These are phyloP conservation scores for Melipona bicolor DNA, from an alignment of 2,888 invertebrate genomes.

Conservation along the genomic window DNA sequence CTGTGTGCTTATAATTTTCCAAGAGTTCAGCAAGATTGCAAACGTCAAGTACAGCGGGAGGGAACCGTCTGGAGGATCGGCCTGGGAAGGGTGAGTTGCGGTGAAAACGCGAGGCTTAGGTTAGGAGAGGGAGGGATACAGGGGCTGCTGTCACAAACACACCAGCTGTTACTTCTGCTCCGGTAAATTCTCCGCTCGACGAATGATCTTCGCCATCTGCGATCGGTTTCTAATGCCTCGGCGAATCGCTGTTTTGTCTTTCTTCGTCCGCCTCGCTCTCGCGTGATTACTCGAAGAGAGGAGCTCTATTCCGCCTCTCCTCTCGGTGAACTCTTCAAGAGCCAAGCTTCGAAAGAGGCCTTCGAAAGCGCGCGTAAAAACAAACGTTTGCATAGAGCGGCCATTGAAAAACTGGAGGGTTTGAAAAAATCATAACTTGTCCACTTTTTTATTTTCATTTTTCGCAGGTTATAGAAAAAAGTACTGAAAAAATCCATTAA, in stretches of 20 bases:
- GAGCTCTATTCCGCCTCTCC: too few relatives aligned
- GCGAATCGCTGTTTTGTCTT: constrained; percentile 73
- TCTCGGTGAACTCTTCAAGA: too few relatives aligned
- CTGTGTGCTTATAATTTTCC: constrained; percentile 81
- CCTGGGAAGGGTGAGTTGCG: constrained; percentile 74
- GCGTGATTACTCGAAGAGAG: constrained; percentile 10
- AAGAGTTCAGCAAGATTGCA: constrained; percentile 80
- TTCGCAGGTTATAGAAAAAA: too few relatives aligned
- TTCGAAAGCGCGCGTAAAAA: too few relatives aligned
- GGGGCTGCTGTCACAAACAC: constrained; percentile 77
- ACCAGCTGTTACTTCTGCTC: constrained; percentile 76
- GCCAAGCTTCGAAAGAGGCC: too few relatives aligned
- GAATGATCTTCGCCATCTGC: constrained; percentile 76
- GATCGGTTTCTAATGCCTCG: constrained; percentile 77
- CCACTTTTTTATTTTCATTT: too few relatives aligned
- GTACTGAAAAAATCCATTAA: too few relatives aligned
- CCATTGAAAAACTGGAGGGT: too few relatives aligned
- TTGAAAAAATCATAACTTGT: too few relatives aligned
- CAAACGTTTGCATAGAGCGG: too few relatives aligned
- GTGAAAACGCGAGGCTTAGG: constrained; percentile 78
- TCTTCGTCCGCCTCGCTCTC: constrained; percentile 30
- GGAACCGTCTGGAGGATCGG: constrained; percentile 61
- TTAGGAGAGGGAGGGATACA: constrained; percentile 58
- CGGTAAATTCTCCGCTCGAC: constrained; percentile 73
- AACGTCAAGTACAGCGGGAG: constrained; percentile 80